Evolutionary conservation across 2,888 invertebrate genomes (phyloP), one percentile per base, ranked within the genome.

Genomic region (Parelbella ahira): DNA sequence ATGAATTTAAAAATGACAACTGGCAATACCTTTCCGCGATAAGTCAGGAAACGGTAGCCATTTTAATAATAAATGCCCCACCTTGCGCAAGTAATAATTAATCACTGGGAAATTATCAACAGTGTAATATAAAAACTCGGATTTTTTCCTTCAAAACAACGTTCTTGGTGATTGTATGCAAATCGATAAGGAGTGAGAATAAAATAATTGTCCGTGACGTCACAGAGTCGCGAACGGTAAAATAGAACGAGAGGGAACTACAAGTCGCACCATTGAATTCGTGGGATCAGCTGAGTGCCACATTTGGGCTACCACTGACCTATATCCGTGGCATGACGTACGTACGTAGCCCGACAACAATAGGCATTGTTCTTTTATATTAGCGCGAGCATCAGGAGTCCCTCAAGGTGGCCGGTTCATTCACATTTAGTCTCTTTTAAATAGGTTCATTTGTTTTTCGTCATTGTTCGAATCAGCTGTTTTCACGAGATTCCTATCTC

Each of bases 291-390:
- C 84, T 84, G 86, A 72, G 66, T 32, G 62, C 67, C 66, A 70
- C 78, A 78, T 84, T 87, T 80, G 74, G 86, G 81, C 73, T 68
- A 72, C 68, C 67, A 65, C 68, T 80, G 86, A 86, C 86, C 86
- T 74, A 87, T 87, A 87, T 87, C 74, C 71, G 63, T 63, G 58
- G 68, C 75, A 76, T 86, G 86, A 87, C 87, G 87, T n/a, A n/a
- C n/a, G n/a, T n/a, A n/a, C n/a, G n/a, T 83, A 65, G 65, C 56
- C 58, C 68, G 67, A 74, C 76, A 78, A 86, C 87, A 86, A 86
- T 86, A 82, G 81, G 79, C 72, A 87, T 87, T 87, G 86, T 87
- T 84, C 82, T 79, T 79, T 81, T 81, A 82, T 77, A 80, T 84
- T 84, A 76, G 82, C 82, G 72, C 70, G 68, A 71, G 66, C 73